A percentile compares a stretch with the other conserved stretches of the same genome.
These are phyloP conservation scores for Temnothorax unifasciatus DNA, from an alignment of 2,888 invertebrate genomes.

Conservation along the genomic window DNA sequence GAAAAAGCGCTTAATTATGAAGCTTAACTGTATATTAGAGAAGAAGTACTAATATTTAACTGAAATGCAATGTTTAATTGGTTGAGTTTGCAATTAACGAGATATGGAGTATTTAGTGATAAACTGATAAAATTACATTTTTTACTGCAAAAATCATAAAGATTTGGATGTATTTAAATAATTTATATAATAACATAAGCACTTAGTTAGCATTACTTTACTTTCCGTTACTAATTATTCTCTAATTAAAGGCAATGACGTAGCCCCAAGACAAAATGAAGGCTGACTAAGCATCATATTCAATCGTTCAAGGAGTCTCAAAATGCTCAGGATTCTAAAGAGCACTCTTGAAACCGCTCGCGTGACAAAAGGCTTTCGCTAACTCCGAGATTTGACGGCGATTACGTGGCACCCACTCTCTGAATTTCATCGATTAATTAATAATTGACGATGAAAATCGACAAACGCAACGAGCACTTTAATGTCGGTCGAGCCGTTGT, in stretches of 20 bases:
- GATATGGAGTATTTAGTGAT: background rate
- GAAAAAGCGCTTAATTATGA: background rate
- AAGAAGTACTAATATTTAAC: constrained; percentile 61
- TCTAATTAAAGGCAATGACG: constrained; percentile 26
- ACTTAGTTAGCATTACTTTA: constrained; percentile 3
- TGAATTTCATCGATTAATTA: constrained; percentile 79
- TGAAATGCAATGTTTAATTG: background rate
- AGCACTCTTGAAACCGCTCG: constrained; percentile 71
- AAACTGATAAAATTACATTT: background rate
- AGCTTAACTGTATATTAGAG: background rate
- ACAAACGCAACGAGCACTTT: constrained; percentile 57
- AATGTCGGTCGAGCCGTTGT: constrained; percentile 21
- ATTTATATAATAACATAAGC: background rate
- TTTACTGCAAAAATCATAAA: background rate
- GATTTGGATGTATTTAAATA: background rate
- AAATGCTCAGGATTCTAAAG: constrained; percentile 49
- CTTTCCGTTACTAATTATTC: background rate
- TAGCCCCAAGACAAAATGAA: background rate
- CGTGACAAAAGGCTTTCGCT: constrained; percentile 73
- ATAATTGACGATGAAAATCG: constrained; percentile 79
- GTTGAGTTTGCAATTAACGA: background rate
- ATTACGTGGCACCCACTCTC: constrained; percentile 71
- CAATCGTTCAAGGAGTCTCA: constrained; percentile 42
- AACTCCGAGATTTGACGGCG: constrained; percentile 77
- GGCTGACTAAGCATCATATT: constrained; percentile 14